These are phyloP conservation scores for Protaetia brevitarsis DNA, from an alignment of 1,140 invertebrate species.

Conservation along the genomic window DNA sequence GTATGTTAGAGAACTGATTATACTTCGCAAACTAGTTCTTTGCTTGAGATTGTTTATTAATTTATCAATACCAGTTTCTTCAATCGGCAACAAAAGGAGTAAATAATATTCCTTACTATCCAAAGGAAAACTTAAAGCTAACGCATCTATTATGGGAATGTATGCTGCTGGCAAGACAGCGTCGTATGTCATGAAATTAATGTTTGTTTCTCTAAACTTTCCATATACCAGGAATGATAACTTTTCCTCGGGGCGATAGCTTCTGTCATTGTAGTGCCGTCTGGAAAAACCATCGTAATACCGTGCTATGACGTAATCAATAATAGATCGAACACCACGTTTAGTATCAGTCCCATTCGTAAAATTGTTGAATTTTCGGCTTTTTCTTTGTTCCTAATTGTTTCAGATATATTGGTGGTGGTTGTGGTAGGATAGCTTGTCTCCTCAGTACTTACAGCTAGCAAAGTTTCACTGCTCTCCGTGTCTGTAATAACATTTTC, in stretches of 20 bases:
- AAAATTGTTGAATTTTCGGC: constrained; percentile 41
- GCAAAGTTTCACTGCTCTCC: too few relatives aligned
- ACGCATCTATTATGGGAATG: constrained; percentile 65
- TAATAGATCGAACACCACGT: constrained; percentile 35
- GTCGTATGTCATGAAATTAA: constrained; percentile 65
- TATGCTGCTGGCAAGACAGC: constrained; percentile 72
- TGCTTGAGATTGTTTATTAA: constrained; percentile 46
- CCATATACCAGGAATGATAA: constrained; percentile 42
- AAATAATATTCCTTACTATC: constrained; percentile 66
- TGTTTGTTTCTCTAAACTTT: constrained; percentile 38
- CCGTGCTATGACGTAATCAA: constrained; percentile 39
- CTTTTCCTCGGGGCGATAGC: constrained; percentile 9
- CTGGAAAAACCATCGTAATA: constrained; percentile 2
- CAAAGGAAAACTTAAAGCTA: constrained; percentile 70
- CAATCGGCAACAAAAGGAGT: constrained; percentile 57
- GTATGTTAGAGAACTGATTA: constrained; percentile 63
- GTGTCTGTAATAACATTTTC: background rate
- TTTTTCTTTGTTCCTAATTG: background rate
- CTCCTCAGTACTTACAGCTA: too few relatives aligned
- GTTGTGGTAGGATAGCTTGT: too few relatives aligned
- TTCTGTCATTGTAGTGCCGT: background rate
- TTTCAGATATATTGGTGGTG: too few relatives aligned
- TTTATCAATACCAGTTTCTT: constrained; percentile 49
- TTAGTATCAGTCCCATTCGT: constrained; percentile 35
- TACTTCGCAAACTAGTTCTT: constrained; percentile 57